Conservation (phyloP, 2,113 vertebrate genomes). For the Cyanistes caeruleus region DNA sequence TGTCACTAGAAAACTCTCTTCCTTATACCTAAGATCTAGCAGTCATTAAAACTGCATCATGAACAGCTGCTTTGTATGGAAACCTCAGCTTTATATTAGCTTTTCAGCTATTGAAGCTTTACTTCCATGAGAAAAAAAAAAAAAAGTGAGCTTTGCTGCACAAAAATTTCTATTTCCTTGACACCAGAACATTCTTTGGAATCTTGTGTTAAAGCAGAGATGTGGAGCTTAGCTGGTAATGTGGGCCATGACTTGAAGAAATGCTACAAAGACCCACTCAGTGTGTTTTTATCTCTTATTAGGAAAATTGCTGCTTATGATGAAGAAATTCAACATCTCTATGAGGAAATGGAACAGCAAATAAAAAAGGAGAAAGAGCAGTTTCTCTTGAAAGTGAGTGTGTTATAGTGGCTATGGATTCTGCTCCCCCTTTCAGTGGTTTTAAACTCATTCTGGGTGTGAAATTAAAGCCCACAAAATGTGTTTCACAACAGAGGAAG, state of each 20-base stretch:
- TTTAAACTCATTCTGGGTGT: neutral
- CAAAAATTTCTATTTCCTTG: neutral
- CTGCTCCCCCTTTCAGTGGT: neutral
- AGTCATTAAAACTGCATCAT: neutral
- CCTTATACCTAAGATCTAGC: neutral
- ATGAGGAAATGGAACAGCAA: conserved; percentile 95
- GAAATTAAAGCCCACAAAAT: neutral
- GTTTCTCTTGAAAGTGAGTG: conserved; percentile 85
- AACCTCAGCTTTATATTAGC: neutral
- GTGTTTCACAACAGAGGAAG: neutral
- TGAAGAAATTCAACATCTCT: conserved; percentile 88
- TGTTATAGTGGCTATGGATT: neutral
- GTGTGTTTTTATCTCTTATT: conserved; percentile 5
- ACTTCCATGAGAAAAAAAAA: neutral
- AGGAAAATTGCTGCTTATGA: conserved; percentile 89
- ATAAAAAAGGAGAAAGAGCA: conserved; percentile 90
- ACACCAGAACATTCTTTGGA: neutral
- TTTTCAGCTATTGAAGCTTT: neutral
- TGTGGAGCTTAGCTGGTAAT: neutral
- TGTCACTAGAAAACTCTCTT: neutral
- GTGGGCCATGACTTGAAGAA: neutral
- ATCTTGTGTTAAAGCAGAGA: neutral
- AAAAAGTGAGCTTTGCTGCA: neutral
- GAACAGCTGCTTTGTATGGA: neutral
- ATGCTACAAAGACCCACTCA: neutral